Percentiles rank a stretch among this genome's conserved stretches.
These are phyloP conservation scores for Temnothorax nylanderi DNA, from an alignment of 1,140 invertebrate genomes.

Conservation along the genomic window DNA sequence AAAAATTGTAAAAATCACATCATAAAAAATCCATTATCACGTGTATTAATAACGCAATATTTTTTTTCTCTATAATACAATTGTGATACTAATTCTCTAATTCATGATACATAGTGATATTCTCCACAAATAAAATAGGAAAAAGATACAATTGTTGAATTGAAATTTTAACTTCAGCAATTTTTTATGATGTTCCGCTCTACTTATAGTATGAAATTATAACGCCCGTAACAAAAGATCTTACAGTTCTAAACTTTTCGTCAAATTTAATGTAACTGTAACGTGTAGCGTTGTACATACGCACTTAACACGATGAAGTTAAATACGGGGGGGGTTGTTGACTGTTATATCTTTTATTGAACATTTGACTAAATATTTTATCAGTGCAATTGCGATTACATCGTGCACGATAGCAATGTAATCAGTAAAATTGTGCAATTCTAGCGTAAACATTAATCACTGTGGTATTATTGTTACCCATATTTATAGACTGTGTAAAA, in stretches of 20 bases:
- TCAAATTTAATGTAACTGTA: background rate
- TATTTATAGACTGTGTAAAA: background rate
- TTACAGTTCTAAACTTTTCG: background rate
- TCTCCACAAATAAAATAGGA: background rate
- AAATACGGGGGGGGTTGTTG: background rate
- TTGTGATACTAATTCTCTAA: background rate
- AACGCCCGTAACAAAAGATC: background rate
- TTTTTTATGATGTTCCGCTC: background rate
- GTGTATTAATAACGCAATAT: background rate
- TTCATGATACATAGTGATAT: background rate
- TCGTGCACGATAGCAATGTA: background rate
- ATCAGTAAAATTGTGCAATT: constrained; percentile 23
- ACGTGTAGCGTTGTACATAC: background rate
- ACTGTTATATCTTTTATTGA: constrained; percentile 21
- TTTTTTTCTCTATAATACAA: background rate
- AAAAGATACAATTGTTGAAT: background rate
- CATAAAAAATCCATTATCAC: background rate
- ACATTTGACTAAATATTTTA: constrained; percentile 39
- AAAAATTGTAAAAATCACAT: background rate
- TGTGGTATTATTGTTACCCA: background rate
- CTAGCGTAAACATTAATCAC: background rate
- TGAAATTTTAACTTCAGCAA: background rate
- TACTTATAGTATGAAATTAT: constrained; percentile 9
- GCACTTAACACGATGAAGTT: background rate
- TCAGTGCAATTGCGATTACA: constrained; percentile 17